Evolutionary conservation across 2,888 invertebrate genomes (phyloP).

Genomic region (Lissonota sp.): DNA sequence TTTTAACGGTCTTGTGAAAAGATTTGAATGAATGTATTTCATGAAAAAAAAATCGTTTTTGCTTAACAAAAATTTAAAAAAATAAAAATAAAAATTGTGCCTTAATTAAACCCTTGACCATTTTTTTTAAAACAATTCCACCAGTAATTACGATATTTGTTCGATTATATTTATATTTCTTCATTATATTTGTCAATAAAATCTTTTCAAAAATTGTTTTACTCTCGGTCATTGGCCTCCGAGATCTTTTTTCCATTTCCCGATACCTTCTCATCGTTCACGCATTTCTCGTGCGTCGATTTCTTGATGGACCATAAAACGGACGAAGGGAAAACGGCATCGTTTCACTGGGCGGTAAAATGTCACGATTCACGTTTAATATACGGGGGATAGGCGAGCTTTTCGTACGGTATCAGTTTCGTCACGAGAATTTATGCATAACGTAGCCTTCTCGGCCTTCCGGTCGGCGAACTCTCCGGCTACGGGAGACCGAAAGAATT

Average conservation of each 20-base stretch:
- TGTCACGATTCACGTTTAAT: constrained; percentile 13
- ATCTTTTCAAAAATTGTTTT: neutral
- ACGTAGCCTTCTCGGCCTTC: constrained; percentile 49
- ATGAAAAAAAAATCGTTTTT: too few species aligned
- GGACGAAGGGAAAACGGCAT: constrained; percentile 29
- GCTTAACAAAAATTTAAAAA: too few species aligned
- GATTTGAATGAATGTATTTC: neutral
- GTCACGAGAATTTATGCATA: constrained; percentile 61
- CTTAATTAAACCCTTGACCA: too few species aligned
- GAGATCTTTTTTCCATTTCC: constrained; percentile 12
- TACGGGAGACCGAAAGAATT: constrained; percentile 13
- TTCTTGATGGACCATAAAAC: constrained; percentile 41
- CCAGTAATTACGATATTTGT: too few species aligned
- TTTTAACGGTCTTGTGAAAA: too few species aligned
- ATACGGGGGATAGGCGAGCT: neutral
- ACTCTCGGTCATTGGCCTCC: neutral
- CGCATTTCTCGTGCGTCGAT: constrained; percentile 9
- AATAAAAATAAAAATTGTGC: too few species aligned
- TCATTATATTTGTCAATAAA: too few species aligned
- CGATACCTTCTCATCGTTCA: neutral
- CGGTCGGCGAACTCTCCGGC: constrained; percentile 32
- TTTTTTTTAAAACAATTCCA: too few species aligned
- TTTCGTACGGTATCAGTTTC: constrained; percentile 44
- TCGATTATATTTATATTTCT: too few species aligned
- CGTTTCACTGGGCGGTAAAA: neutral